Evolutionary conservation across 2,888 invertebrate genomes (phyloP).

Genomic region (Drosophila sordidula): DNA sequence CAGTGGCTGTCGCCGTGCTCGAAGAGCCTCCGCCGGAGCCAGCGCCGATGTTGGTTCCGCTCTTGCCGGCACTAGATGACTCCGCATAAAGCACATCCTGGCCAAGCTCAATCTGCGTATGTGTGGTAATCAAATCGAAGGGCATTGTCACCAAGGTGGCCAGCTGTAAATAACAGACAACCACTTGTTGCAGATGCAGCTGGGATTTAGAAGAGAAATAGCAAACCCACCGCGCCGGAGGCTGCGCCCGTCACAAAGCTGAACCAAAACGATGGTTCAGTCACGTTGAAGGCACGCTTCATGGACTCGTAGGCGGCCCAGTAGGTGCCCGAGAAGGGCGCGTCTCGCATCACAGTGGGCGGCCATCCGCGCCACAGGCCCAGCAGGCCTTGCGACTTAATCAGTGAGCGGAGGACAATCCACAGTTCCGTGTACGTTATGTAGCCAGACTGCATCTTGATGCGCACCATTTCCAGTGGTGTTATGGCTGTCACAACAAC

Average conservation of each 20-base stretch:
- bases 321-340: slow-evolving; percentile 89
- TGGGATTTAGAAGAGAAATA: neutral
- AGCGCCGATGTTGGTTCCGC: neutral
- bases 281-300: slow-evolving; percentile 87
- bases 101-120: slow-evolving; percentile 68
- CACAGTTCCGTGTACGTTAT: slow-evolving; percentile 88
- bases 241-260: slow-evolving; percentile 65
- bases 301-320: slow-evolving; percentile 94
- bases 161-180: slow-evolving; percentile 31
- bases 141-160: slow-evolving; percentile 74
- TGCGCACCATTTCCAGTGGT: slow-evolving; percentile 97
- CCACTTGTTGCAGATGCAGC: neutral
- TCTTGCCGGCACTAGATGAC: neutral
- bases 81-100: slow-evolving; percentile 62
- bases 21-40: neutral
- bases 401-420: slow-evolving; percentile 86
- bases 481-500: slow-evolving; percentile 93
- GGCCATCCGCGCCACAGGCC: slow-evolving; percentile 91
- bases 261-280: slow-evolving; percentile 60
- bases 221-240: slow-evolving; percentile 59
- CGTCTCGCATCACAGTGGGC: slow-evolving; percentile 70
- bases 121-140: slow-evolving; percentile 68
- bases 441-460: slow-evolving; percentile 98
- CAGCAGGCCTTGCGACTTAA: slow-evolving; percentile 88
- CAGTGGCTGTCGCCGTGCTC: neutral